These are phyloP conservation scores for Amitus sp. DNA, from an alignment of 2,888 invertebrate species.

Conservation along the genomic window DNA sequence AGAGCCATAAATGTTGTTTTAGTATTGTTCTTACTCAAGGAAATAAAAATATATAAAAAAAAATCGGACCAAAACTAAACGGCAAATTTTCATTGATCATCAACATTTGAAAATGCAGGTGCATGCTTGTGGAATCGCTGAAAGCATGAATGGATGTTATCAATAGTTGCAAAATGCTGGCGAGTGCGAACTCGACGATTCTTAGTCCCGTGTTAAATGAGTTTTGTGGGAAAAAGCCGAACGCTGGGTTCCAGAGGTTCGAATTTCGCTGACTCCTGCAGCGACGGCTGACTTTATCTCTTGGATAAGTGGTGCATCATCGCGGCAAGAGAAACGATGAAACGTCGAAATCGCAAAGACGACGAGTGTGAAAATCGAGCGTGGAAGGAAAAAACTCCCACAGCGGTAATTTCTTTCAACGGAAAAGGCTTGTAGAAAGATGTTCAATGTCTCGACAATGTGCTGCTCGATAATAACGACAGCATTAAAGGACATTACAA, in stretches of 20 bases:
- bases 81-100: too few relatives aligned
- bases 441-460: slow-evolving; percentile 55
- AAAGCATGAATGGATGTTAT: too few relatives aligned
- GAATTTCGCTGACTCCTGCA: slow-evolving; percentile 56
- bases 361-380: neutral
- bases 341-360: neutral
- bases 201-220: slow-evolving; percentile 59
- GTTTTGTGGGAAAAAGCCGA: slow-evolving; percentile 62
- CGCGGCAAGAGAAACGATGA: too few relatives aligned
- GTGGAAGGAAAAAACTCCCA: neutral
- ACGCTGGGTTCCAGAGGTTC: slow-evolving; percentile 48
- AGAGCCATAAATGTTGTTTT: too few relatives aligned
- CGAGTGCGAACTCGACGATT: slow-evolving; percentile 11
- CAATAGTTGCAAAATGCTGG: too few relatives aligned
- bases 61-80: too few relatives aligned
- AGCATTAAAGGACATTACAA: slow-evolving; percentile 61
- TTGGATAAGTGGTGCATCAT: slow-evolving; percentile 34
- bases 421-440: slow-evolving; percentile 49
- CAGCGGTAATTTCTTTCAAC: neutral
- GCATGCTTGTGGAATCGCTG: too few relatives aligned
- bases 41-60: too few relatives aligned
- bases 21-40: too few relatives aligned
- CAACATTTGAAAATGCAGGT: too few relatives aligned
- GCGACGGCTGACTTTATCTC: slow-evolving; percentile 55
- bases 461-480: slow-evolving; percentile 60